Conservation (phyloP, 1,140 invertebrate genomes). For the Calliphora vicina region DNA sequence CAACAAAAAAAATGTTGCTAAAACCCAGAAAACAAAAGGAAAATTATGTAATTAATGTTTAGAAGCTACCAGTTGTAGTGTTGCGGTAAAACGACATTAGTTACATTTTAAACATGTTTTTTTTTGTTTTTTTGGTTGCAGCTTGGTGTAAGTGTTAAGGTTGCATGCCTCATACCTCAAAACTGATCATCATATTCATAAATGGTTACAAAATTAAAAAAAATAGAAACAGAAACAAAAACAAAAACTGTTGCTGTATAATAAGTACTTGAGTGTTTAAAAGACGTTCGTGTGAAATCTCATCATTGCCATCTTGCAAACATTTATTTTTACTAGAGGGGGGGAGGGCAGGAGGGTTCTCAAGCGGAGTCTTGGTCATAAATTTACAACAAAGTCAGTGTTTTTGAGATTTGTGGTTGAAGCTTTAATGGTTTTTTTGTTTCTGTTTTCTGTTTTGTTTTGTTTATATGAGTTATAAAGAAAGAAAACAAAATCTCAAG, state of each 20-base stretch:
- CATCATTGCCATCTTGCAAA: background rate
- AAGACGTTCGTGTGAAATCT: conserved; percentile 25
- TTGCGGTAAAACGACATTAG: background rate
- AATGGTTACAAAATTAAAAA: no score
- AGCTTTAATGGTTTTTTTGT: background rate
- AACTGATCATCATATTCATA: no score
- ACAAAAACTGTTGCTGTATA: background rate
- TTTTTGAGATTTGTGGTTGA: background rate
- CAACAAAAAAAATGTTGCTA: background rate
- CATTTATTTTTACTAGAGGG: background rate
- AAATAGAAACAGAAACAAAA: no score
- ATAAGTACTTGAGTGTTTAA: background rate
- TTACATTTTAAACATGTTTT: background rate
- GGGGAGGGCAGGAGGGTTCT: background rate
- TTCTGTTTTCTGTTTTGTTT: background rate
- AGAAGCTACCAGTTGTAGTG: conserved; percentile 16
- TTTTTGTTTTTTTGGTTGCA: background rate
- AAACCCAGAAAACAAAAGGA: background rate
- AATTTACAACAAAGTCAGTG: conserved; percentile 25
- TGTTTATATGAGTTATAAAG: background rate
- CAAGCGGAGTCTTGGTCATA: conserved; percentile 9
- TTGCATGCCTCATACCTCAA: background rate
- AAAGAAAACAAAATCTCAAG: conserved; percentile 19
- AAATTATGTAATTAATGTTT: conserved; percentile 25
- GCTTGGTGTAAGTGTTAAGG: background rate